Conservation (phyloP, 2,888 invertebrate species). For the Hyposoter dolosus region DNA sequence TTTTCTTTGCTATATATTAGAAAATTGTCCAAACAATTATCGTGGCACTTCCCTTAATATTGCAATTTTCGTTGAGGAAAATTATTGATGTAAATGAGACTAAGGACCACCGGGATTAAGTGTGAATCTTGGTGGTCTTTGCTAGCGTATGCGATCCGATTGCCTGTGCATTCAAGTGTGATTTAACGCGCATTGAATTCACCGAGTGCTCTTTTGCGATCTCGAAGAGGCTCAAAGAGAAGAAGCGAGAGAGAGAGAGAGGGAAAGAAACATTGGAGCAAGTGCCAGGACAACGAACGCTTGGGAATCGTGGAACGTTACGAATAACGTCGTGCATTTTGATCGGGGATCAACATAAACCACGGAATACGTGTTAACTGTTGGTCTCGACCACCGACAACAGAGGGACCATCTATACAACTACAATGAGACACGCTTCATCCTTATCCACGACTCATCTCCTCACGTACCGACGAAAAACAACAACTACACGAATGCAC, state of each 20-base stretch:
- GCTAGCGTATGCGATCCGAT: constrained; percentile 47
- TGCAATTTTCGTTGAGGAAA: constrained; percentile 5
- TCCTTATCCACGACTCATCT: constrained; percentile 82
- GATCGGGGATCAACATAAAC: constrained; percentile 57
- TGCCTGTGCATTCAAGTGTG: constrained; percentile 38
- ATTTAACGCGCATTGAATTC: constrained; percentile 64
- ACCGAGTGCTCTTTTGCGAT: constrained; percentile 29
- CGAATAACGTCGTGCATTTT: constrained; percentile 68
- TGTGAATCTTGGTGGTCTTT: constrained; percentile 53
- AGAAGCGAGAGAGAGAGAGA: constrained; percentile 15
- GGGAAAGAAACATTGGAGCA: constrained; percentile 45
- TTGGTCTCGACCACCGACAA: constrained; percentile 46
- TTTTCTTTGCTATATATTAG: neutral
- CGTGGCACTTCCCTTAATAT: neutral
- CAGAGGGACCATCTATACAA: constrained; percentile 56
- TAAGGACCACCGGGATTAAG: constrained; percentile 60
- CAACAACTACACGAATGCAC: constrained; percentile 9
- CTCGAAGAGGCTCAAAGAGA: constrained; percentile 24
- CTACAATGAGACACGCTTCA: constrained; percentile 82
- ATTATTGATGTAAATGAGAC: constrained; percentile 48
- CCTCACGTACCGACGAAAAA: constrained; percentile 85
- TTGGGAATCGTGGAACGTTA: constrained; percentile 54
- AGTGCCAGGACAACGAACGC: constrained; percentile 48
- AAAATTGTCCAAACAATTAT: neutral
- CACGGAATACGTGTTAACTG: constrained; percentile 19